Evolutionary conservation across 30 jellyfish, hydroid and myxozoan species (phyloP).

Genomic region (Phacellophora camtschatica): DNA sequence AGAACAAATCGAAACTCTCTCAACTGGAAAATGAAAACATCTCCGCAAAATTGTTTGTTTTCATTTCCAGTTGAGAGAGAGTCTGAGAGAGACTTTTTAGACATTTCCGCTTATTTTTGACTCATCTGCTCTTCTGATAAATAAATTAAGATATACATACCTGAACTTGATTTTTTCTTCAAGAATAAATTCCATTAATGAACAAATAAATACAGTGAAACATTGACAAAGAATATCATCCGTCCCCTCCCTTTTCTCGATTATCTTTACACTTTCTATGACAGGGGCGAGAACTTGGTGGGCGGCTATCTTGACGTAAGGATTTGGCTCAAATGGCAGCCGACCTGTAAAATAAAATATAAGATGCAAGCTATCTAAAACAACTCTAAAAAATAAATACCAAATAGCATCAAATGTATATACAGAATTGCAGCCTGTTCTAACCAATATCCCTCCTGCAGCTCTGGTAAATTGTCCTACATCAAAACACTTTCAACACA

Average conservation of each 20-base stretch:
- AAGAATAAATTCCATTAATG: constrained; percentile 49
- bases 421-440: no score
- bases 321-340: constrained; percentile 48
- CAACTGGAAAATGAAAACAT: no score
- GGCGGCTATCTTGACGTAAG: constrained; percentile 52
- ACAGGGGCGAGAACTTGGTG: constrained; percentile 66
- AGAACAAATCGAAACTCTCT: no score
- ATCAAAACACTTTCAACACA: no score
- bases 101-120: not conserved
- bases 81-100: not conserved
- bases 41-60: no score
- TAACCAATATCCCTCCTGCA: no score
- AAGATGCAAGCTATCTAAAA: no score
- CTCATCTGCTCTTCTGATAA: not conserved
- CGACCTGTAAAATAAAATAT: constrained; percentile 29
- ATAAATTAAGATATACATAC: not conserved
- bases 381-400: no score
- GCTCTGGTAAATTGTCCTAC: no score
- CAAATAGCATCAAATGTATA: no score
- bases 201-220: constrained; percentile 27
- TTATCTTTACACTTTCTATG: constrained; percentile 9
- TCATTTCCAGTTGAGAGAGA: no score
- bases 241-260: constrained; percentile 25
- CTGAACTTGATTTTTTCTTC: constrained; percentile 55
- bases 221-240: constrained; percentile 19